These are phyloP conservation scores for Pelecanoides urinatrix DNA, from an alignment of 2,113 vertebrate genomes.

Conservation along the genomic window DNA sequence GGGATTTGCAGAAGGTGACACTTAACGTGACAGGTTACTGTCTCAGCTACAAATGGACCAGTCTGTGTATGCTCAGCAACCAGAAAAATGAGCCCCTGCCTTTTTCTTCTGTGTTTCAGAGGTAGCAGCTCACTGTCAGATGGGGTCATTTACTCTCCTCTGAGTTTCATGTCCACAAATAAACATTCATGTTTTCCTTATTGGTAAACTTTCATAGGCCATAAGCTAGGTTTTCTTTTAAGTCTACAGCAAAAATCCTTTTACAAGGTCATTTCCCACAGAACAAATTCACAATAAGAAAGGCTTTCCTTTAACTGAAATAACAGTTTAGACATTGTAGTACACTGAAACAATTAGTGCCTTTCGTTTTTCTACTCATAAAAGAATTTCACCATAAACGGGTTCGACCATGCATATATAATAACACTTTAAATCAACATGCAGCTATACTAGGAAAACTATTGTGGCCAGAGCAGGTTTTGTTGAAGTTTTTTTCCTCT, in stretches of 20 bases:
- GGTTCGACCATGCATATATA: background rate
- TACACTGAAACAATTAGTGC: background rate
- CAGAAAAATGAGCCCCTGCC: background rate
- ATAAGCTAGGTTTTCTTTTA: background rate
- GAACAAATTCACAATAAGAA: background rate
- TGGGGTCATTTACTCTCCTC: background rate
- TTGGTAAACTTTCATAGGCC: background rate
- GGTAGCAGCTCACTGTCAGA: background rate
- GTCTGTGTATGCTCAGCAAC: accelerated
- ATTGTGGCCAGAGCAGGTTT: background rate
- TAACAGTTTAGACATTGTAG: background rate
- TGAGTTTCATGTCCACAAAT: background rate
- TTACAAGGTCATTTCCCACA: background rate
- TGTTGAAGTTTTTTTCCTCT: background rate
- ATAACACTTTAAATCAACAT: background rate
- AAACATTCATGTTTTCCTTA: background rate
- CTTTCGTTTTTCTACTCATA: background rate
- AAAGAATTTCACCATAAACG: background rate
- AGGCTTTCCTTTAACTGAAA: background rate
- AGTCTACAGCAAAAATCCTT: background rate
- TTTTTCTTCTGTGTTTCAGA: background rate
- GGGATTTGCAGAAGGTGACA: background rate
- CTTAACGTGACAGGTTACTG: background rate
- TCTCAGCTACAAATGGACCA: background rate
- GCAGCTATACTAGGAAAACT: background rate